A percentile compares a stretch with the other conserved stretches of the same genome.
Conservation (phyloP, 2,797 vertebrate species). For the Lycodopsis pacificus region DNA sequence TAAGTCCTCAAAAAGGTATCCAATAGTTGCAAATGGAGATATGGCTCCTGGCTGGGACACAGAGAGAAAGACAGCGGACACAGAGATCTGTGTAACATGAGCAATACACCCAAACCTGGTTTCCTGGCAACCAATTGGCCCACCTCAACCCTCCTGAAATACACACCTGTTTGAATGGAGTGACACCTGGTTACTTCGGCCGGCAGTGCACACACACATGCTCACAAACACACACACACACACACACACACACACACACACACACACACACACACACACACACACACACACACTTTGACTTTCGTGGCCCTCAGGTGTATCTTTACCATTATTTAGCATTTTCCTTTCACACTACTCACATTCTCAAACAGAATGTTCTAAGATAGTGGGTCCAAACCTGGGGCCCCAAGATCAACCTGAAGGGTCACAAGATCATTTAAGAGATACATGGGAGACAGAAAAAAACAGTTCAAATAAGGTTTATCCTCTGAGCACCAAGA, state of each 20-base stretch:
- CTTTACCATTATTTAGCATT: not conserved
- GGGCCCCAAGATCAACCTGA: not conserved
- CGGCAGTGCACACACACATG: conserved; percentile 1
- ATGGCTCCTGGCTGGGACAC: conserved; percentile 25
- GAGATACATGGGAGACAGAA: not conserved
- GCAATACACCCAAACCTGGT: conserved; percentile 66
- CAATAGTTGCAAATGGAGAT: conserved; percentile 12
- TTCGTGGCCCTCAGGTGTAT: too few relatives aligned
- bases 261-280: not conserved
- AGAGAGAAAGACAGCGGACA: conserved; percentile 53
- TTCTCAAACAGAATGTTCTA: not conserved
- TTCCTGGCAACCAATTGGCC: conserved; percentile 69
- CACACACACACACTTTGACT: not conserved
- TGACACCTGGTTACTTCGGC: conserved; percentile 60
- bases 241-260: not conserved
- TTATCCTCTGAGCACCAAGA: not conserved
- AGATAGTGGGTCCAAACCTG: not conserved
- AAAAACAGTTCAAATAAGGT: not conserved
- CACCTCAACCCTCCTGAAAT: conserved; percentile 69
- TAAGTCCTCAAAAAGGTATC: conserved; percentile 10
- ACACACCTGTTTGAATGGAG: conserved; percentile 61
- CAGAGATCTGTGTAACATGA: conserved; percentile 75
- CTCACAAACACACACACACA: not conserved
- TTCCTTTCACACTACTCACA: not conserved
- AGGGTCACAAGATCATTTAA: not conserved